Conservation (phyloP, 2,888 invertebrate genomes). For the Parnassius apollo region DNA sequence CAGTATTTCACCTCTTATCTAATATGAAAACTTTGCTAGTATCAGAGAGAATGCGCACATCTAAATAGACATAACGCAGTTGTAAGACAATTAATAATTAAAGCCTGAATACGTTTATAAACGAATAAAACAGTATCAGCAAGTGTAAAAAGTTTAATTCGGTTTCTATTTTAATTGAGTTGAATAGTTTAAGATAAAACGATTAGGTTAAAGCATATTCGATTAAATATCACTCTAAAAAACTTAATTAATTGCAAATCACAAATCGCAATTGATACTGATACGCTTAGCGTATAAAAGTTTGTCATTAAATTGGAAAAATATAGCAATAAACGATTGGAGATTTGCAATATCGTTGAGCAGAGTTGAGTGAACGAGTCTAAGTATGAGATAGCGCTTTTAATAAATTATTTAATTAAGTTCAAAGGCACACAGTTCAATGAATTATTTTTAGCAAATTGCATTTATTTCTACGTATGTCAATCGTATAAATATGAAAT, state of each 20-base stretch:
- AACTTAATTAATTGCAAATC: constrained; percentile 14
- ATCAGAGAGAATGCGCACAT: too few relatives aligned
- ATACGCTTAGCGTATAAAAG: not conserved
- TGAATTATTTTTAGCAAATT: too few relatives aligned
- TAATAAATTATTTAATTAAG: not conserved
- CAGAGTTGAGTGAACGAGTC: constrained; percentile 10
- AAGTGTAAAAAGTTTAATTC: too few relatives aligned
- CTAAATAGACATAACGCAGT: too few relatives aligned
- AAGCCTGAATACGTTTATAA: too few relatives aligned
- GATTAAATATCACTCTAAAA: not conserved
- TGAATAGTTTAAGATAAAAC: not conserved
- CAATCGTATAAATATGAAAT: not conserved
- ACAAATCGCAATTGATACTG: constrained; percentile 1
- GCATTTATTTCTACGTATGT: too few relatives aligned
- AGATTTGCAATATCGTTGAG: not conserved
- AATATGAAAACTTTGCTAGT: too few relatives aligned
- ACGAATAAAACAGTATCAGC: too few relatives aligned
- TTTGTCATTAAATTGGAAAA: not conserved
- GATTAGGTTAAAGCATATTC: not conserved
- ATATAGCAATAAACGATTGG: not conserved
- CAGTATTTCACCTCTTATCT: too few relatives aligned
- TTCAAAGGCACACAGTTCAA: not conserved
- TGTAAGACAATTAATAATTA: too few relatives aligned
- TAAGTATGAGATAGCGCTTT: not conserved
- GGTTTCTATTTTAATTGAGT: too few relatives aligned